Percentiles rank a stretch among this genome's conserved stretches.
These are phyloP conservation scores for Ictidomys tridecemlineatus DNA, from an alignment of 2,113 vertebrate genomes.

Conservation along the genomic window DNA sequence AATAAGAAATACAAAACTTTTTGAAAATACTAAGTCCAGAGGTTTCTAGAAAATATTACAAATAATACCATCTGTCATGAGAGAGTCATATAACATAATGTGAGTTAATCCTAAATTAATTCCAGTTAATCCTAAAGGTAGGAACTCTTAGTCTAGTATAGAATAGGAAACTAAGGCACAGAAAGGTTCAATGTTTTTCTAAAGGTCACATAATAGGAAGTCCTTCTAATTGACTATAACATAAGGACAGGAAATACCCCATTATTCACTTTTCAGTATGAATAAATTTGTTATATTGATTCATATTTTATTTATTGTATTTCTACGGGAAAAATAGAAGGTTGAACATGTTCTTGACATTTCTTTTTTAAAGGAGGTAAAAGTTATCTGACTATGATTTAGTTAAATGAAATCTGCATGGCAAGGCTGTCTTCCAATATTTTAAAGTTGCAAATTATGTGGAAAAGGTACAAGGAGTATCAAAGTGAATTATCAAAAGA, in stretches of 20 bases:
- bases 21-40: constrained; percentile 34
- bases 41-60: constrained; percentile 42
- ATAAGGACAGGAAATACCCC: neutral
- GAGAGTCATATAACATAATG: constrained; percentile 55
- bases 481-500: constrained; percentile 66
- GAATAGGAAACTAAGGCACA: constrained; percentile 46
- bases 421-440: constrained; percentile 8
- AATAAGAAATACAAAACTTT: constrained; percentile 12
- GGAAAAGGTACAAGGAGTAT: constrained; percentile 29
- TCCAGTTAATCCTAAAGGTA: neutral
- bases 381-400: constrained; percentile 22
- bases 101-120: constrained; percentile 46
- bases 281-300: constrained; percentile 58
- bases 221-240: neutral
- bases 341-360: constrained; percentile 54
- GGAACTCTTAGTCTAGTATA: neutral
- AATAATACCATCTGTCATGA: constrained; percentile 29
- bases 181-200: constrained; percentile 58
- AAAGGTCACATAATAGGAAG: constrained; percentile 39
- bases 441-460: constrained; percentile 53
- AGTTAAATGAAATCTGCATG: constrained; percentile 42
- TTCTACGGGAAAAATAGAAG: constrained; percentile 48
- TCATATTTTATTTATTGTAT: constrained; percentile 68
- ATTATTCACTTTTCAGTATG: constrained; percentile 47
- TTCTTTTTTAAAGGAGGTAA: constrained; percentile 55